Evolutionary conservation across 2,797 vertebrate species (phyloP).

Genomic region (Arrhamphus sclerolepis): DNA sequence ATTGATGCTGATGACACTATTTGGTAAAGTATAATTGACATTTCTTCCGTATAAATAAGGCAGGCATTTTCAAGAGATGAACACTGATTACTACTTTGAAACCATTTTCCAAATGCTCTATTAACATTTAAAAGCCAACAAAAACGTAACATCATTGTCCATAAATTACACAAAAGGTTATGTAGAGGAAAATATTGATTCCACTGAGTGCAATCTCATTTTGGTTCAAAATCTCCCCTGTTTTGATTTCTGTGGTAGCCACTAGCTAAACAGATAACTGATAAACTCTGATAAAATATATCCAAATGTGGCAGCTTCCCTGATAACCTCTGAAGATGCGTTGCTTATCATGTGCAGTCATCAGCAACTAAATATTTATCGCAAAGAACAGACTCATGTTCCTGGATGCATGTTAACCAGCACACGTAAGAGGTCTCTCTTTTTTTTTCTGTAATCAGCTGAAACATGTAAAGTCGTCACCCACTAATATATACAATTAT

Average conservation of each 20-base stretch:
- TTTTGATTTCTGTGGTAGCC: conserved; percentile 77
- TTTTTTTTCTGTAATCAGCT: conserved; percentile 29
- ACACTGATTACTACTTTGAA: conserved; percentile 68
- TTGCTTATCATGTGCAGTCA: conserved; percentile 82
- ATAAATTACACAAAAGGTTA: conserved; percentile 77
- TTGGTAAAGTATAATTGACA: conserved; percentile 73
- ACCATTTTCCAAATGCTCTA: conserved; percentile 78
- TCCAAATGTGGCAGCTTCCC: conserved; percentile 81
- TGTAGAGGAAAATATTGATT: conserved; percentile 76
- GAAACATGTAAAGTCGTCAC: conserved; percentile 22
- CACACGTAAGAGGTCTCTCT: conserved; percentile 59
- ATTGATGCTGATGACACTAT: conserved; percentile 72
- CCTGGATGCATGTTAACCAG: conserved; percentile 74
- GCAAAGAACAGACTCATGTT: conserved; percentile 76
- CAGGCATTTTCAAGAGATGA: conserved; percentile 65
- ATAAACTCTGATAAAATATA: conserved; percentile 86
- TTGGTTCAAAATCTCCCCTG: conserved; percentile 72
- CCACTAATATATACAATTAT: conserved; percentile 13
- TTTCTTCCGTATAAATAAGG: conserved; percentile 77
- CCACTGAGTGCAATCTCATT: conserved; percentile 78
- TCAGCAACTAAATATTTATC: conserved; percentile 86
- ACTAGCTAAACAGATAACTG: conserved; percentile 83
- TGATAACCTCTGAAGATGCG: conserved; percentile 85
- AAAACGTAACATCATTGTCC: conserved; percentile 65
- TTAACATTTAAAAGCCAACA: conserved; percentile 82